A percentile compares a stretch with the other conserved stretches of the same genome.
These are phyloP conservation scores for Gobio occitaniae DNA, from an alignment of 2,797 vertebrate genomes.

Conservation along the genomic window DNA sequence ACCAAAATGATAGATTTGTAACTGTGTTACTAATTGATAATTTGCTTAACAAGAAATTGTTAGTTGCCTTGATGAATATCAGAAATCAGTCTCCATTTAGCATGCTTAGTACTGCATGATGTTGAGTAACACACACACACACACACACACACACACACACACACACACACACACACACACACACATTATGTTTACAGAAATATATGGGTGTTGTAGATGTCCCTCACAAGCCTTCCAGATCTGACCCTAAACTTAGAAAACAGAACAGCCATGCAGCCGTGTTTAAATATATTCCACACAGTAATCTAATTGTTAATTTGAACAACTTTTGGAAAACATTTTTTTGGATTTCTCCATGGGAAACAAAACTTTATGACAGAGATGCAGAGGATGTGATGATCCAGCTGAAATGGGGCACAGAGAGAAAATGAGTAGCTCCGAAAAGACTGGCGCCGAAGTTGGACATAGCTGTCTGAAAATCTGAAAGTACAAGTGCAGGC, in stretches of 20 bases:
- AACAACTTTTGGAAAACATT: neutral
- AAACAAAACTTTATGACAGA: slow-evolving; percentile 19
- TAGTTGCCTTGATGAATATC: too few species aligned
- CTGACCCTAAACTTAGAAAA: neutral
- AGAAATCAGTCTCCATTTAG: too few species aligned
- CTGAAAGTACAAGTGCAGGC: slow-evolving; percentile 21
- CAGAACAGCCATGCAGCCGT: neutral
- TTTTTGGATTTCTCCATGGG: neutral
- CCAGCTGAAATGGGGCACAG: slow-evolving; percentile 59
- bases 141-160: too few species aligned
- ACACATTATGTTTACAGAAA: neutral
- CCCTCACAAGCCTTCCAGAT: neutral
- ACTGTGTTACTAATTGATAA: neutral
- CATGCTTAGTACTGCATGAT: too few species aligned
- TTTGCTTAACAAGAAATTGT: neutral
- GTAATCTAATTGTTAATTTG: neutral
- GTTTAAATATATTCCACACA: neutral
- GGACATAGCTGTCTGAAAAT: slow-evolving; percentile 36
- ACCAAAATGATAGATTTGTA: neutral
- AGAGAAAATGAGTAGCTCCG: slow-evolving; percentile 62
- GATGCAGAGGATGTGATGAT: slow-evolving; percentile 39
- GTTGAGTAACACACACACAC: too few species aligned
- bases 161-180: too few species aligned
- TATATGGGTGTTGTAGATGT: neutral
- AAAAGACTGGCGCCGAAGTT: slow-evolving; percentile 58